phyloP scores from a whole-genome alignment of 2,113 vertebrate species.

The Brachypteracias leptosomus region DNA sequence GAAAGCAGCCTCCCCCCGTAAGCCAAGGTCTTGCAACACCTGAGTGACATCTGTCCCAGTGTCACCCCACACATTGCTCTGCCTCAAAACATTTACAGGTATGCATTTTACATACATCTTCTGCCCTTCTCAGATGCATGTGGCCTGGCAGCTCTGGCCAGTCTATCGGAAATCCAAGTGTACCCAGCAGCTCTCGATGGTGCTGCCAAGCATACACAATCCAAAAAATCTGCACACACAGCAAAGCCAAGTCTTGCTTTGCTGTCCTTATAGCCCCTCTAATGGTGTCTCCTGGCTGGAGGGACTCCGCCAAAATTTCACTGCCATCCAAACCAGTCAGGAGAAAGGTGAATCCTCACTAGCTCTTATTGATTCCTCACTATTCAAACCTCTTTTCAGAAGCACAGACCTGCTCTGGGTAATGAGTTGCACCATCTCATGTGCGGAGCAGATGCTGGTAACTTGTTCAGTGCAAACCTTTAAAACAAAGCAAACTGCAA shows the following conservation, averaged over 20 bases:
- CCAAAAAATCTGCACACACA: background rate
- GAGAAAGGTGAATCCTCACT: background rate
- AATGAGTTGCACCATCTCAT: background rate
- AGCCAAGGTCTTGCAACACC: background rate
- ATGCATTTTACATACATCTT: background rate
- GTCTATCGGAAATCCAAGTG: background rate
- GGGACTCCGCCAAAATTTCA: background rate
- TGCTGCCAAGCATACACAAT: background rate
- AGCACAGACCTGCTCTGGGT: background rate
- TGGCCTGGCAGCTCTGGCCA: background rate
- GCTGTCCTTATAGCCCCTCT: background rate
- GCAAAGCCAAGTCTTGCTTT: background rate
- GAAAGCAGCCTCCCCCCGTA: background rate
- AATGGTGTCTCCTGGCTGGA: background rate
- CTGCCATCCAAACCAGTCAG: background rate
- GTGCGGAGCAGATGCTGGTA: background rate
- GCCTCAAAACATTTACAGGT: background rate
- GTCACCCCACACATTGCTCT: rapidly evolving
- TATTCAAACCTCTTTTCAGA: background rate
- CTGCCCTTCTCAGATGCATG: background rate
- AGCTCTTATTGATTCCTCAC: background rate
- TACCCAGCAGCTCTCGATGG: background rate
- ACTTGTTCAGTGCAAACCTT: background rate
- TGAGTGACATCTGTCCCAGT: background rate
- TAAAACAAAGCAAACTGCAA: background rate